phyloP scores from a whole-genome alignment of 2,888 invertebrate species.

The Ceramica pisi region DNA sequence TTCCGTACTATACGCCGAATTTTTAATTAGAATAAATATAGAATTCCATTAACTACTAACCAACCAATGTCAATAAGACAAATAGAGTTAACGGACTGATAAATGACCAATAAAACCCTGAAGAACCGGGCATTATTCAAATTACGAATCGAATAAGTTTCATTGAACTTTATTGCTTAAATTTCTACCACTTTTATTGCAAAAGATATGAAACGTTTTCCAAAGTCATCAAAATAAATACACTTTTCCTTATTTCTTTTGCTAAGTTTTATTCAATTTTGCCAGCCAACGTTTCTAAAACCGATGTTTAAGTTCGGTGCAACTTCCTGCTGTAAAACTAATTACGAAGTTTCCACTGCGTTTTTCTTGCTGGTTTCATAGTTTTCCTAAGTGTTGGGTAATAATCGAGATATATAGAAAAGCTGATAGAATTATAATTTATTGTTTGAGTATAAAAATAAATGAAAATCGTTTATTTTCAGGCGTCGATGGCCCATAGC shows the following conservation, averaged over 20 bases:
- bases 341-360: constrained; percentile 49
- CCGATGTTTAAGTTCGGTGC: constrained; percentile 45
- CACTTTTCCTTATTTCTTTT: constrained; percentile 15
- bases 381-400: constrained; percentile 43
- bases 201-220: background rate
- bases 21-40: no score
- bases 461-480: no score
- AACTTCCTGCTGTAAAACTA: constrained; percentile 55
- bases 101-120: no score
- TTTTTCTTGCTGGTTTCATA: constrained; percentile 50
- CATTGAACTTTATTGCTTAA: background rate
- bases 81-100: no score
- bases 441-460: background rate
- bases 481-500: no score
- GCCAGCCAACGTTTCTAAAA: constrained; percentile 32
- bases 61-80: no score
- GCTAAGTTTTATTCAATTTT: constrained; percentile 50
- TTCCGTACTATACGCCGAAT: no score
- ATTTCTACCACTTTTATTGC: background rate
- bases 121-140: no score
- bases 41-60: no score
- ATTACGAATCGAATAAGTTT: background rate
- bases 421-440: constrained; percentile 2
- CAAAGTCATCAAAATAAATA: background rate
- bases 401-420: constrained; percentile 29